Evolutionary conservation across 2,113 vertebrate species (phyloP).

Genomic region (Chaetodon auriga): DNA sequence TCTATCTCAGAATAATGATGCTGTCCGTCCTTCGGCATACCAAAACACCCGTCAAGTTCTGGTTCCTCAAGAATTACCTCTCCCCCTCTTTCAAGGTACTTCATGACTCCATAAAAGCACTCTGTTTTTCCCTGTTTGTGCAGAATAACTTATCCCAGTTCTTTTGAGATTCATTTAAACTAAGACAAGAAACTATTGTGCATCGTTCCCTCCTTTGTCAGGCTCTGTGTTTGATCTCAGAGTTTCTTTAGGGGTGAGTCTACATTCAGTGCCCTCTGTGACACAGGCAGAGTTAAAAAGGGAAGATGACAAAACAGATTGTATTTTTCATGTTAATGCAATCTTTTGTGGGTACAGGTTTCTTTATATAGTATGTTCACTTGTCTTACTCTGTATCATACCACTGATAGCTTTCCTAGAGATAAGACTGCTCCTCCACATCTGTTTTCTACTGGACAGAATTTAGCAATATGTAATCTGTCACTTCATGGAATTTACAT

Average conservation of each 20-base stretch:
- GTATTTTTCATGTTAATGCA: neutral
- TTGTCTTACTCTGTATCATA: neutral
- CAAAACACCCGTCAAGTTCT: conserved; percentile 96
- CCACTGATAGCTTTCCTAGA: neutral
- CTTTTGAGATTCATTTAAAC: conserved; percentile 15
- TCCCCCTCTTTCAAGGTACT: conserved; percentile 97
- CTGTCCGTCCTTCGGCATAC: conserved; percentile 95
- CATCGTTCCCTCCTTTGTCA: conserved; percentile 17
- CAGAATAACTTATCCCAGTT: conserved; percentile 21
- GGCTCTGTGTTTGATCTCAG: conserved; percentile 10
- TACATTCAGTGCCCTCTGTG: conserved; percentile 2
- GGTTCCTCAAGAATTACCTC: conserved; percentile 99
- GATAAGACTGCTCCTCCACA: neutral
- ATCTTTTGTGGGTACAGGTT: neutral
- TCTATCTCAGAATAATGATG: conserved; percentile 95
- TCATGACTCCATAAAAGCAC: conserved; percentile 20
- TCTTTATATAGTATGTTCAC: neutral
- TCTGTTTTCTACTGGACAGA: neutral
- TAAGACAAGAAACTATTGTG: conserved; percentile 26
- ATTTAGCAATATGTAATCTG: neutral
- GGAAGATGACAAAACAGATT: neutral
- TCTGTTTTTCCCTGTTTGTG: neutral
- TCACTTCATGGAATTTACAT: neutral
- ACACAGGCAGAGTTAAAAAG: neutral
- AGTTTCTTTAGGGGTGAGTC: neutral